phyloP scores from a whole-genome alignment of 2,113 vertebrate species.

The Microtus oregoni region DNA sequence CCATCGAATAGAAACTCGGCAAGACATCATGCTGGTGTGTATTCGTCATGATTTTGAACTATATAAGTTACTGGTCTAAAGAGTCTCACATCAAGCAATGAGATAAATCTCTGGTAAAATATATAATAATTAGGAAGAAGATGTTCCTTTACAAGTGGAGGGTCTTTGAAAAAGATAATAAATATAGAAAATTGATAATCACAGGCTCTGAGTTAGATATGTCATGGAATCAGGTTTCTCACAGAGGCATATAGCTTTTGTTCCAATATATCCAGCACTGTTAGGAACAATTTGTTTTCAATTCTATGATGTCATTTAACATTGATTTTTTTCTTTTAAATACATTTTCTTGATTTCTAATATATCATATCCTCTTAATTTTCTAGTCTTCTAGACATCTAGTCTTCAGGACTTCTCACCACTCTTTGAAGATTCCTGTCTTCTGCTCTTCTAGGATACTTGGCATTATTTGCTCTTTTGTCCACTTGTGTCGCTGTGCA shows the following conservation, averaged over 20 bases:
- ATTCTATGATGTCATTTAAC: not conserved
- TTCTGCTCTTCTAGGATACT: not conserved
- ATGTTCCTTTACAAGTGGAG: not conserved
- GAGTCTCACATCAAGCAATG: not conserved
- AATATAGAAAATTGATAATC: not conserved
- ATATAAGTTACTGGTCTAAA: not conserved
- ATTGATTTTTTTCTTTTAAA: not conserved
- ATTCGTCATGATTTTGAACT: not conserved
- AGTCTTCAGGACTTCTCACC: not conserved
- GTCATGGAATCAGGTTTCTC: not conserved
- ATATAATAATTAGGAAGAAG: constrained; percentile 35
- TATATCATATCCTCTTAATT: not conserved
- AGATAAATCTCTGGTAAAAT: constrained; percentile 20
- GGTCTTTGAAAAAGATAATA: not conserved
- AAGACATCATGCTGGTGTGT: not conserved
- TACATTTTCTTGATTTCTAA: not conserved
- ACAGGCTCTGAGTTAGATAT: not conserved
- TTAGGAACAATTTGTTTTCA: constrained; percentile 35
- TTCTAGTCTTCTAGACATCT: not conserved
- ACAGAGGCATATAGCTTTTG: not conserved
- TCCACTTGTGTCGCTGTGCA: not conserved
- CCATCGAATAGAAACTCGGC: not conserved
- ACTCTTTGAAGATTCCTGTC: not conserved
- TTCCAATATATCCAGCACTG: not conserved
- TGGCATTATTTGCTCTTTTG: not conserved